Percentiles rank a stretch among this genome's conserved stretches.
These are phyloP conservation scores for Zalophus californianus DNA, from an alignment of 2,797 vertebrate genomes.

Conservation along the genomic window DNA sequence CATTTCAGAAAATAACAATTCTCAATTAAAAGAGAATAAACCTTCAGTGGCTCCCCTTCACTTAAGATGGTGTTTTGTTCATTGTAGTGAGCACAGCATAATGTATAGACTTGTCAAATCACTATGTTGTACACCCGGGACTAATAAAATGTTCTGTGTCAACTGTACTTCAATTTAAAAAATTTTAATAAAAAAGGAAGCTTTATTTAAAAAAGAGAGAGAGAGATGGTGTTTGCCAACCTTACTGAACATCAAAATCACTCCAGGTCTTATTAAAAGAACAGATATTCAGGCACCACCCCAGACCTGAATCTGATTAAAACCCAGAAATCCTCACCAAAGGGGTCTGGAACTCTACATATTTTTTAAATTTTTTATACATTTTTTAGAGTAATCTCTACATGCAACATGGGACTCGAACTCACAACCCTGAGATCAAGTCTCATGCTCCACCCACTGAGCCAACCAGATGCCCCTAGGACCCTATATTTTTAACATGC, in stretches of 20 bases:
- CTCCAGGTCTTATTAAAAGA: neutral
- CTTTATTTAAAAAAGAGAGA: neutral
- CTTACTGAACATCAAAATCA: conserved; percentile 22
- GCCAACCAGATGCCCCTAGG: neutral
- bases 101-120: neutral
- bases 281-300: neutral
- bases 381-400: neutral
- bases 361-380: neutral
- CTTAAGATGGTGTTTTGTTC: neutral
- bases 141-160: neutral
- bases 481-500: neutral
- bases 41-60: neutral
- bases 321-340: neutral
- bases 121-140: neutral
- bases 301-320: neutral
- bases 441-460: neutral
- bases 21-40: conserved; percentile 44
- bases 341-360: neutral
- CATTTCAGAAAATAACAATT: conserved; percentile 56
- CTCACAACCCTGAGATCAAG: neutral
- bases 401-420: neutral
- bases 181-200: neutral
- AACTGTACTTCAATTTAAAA: neutral
- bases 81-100: neutral
- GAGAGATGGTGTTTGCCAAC: neutral